Base-by-base conservation (phyloP, 2,113 vertebrate species). In the Tamias sibiricus region DNA sequence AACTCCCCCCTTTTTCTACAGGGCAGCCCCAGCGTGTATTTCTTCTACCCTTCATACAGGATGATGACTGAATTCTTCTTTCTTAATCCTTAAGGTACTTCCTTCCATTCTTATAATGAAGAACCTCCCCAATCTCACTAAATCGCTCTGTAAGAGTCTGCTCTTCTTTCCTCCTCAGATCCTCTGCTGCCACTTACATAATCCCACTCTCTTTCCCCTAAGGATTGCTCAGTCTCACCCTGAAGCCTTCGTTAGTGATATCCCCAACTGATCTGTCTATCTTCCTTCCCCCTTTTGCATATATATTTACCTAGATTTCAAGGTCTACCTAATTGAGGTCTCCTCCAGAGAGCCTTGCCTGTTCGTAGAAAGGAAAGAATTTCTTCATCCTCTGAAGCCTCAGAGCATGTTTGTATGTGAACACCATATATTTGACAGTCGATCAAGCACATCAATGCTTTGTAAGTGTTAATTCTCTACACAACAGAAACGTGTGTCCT, bases 391-490 rank as follows among this genome's bases (percentile, higher is more conserved):
- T 75, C 26, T 87, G 87, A 95, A 85, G 72, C 72, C 40, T 92
- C 88, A 54, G 35, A 84, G 37, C 37, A 20, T 62, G 13, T 84
- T 72, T 87, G 32, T n/a, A 79, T 11, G 40, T 69, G 30, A 81
- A 13, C 12, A 30, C 35, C n/a, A 7, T 80, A 1, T 59, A 81
- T 95, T 22, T 94, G 87, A 71, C 59, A 96, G 52, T 16, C 52
- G 30, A 90, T 91, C 90, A 79, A 85, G 37, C 24, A 54, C 44
- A 37, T 37, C n/a, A 10, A 87, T 92, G 40, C 80, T 96, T 92
- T 92, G 66, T 76, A 84, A 68, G n/a, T 94, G 59, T 85, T 94
- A 87, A 76, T 81, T 95, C 84, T 92, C 83, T 74, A 52, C 52
- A 26, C 6, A 22, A 24, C 24, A 85, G 35, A 79, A 32, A 69